Evolutionary conservation across 2,113 vertebrate genomes (phyloP), one percentile per base, ranked within the genome.

Genomic region (Sminthopsis crassicaudata): DNA sequence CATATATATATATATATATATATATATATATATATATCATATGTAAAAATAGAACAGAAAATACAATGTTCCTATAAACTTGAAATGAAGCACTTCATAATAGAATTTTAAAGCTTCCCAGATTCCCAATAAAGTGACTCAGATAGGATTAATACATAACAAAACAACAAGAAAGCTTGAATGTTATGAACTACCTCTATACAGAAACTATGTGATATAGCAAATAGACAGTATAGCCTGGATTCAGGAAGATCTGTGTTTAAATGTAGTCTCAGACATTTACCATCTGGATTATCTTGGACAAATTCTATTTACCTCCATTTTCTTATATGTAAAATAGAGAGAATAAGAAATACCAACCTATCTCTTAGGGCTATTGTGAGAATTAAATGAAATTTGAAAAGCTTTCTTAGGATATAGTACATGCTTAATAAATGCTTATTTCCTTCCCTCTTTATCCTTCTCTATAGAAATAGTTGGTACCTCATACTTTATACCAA

Each of bases 41-140:
- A 55, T 84, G 30, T 8, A 36, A 67, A 94, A 92, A 91, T 91
- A 76, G 67, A 93, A 16, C 1, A 93, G 91, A 94, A 16, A 95
- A 36, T 42, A 42, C 27, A 97, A 25, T 95, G 93, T 55, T 96
- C 3, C n/a, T 92, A 30, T 95, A 93, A 92, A 24, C 54, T 23
- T 94, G 16, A 95, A 92, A 92, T 10, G 11, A 46, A 90, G 46
- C 52, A 94, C 27, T 94, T 94, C n/a, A 95, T 67, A 95, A 93
- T 91, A 92, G 92, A 92, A 90, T 90, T 89, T 10, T 23, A 88
- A 46, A 54, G 67, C 27, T 92, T 4, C n/a, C 3, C 10, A 26
- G 10, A 25, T 30, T 26, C 24, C 89, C 46, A 25, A 6, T 30
- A 90, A 8, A 50, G 48, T 50, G 25, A 90, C 8, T 50, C 89